Evolutionary conservation across 2,888 invertebrate species (phyloP).

Genomic region (Erynnis tages): DNA sequence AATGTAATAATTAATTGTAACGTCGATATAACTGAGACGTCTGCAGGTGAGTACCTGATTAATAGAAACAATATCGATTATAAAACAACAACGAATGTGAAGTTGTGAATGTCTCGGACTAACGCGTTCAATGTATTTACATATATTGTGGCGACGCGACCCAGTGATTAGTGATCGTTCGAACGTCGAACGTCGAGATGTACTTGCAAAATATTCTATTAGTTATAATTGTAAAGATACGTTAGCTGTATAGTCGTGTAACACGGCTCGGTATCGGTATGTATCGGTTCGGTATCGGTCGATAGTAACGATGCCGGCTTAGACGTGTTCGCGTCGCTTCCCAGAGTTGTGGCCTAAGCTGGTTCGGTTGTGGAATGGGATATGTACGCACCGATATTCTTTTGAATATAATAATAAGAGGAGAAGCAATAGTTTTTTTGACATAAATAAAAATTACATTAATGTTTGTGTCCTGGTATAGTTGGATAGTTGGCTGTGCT

Average conservation of each 20-base stretch:
- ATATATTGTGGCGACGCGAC: too few species aligned
- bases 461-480: too few species aligned
- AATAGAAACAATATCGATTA: not conserved
- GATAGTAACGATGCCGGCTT: not conserved
- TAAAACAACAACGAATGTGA: slow-evolving; percentile 60
- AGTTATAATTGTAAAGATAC: slow-evolving; percentile 47
- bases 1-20: not conserved
- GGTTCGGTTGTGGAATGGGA: not conserved
- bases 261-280: not conserved
- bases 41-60: slow-evolving; percentile 16
- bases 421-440: too few species aligned
- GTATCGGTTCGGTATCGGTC: not conserved
- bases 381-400: not conserved
- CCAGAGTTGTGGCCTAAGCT: not conserved
- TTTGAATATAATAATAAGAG: too few species aligned
- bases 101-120: slow-evolving; percentile 56
- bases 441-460: too few species aligned
- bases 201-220: slow-evolving; percentile 74
- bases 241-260: not conserved
- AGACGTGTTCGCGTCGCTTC: not conserved
- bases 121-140: slow-evolving; percentile 32
- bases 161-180: slow-evolving; percentile 26
- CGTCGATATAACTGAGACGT: not conserved
- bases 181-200: slow-evolving; percentile 19
- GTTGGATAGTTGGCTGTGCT: too few species aligned